Percentiles rank a stretch among this genome's conserved stretches.
phyloP scores from a whole-genome alignment of 2,113 vertebrate genomes.

The Oncorhynchus gorbuscha region DNA sequence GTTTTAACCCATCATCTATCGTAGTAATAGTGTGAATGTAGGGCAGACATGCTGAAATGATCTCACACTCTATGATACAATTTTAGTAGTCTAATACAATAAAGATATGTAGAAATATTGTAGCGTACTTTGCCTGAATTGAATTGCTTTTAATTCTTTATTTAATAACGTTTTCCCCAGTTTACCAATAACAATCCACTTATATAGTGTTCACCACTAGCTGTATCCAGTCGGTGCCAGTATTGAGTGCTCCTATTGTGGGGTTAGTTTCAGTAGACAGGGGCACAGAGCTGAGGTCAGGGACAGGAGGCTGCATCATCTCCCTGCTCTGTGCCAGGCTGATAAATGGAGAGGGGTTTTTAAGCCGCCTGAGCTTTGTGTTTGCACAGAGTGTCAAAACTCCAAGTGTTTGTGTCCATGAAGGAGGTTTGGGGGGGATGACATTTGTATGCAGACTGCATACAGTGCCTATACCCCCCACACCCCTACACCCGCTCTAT shows the following conservation, averaged over 20 bases:
- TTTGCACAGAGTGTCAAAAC: conserved; percentile 63
- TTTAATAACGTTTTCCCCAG: too few species aligned
- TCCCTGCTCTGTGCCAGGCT: conserved; percentile 45
- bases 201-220: too few species aligned
- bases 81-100: background rate
- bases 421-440: conserved; percentile 41
- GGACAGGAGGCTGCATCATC: conserved; percentile 46
- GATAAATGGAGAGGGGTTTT: conserved; percentile 58
- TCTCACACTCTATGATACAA: background rate
- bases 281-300: conserved; percentile 46
- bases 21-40: background rate
- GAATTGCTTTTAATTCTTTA: too few species aligned
- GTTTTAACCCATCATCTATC: background rate
- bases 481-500: conserved; percentile 74
- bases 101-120: background rate
- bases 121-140: too few species aligned
- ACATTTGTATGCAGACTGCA: conserved; percentile 84
- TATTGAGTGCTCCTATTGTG: background rate
- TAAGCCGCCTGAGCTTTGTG: conserved; percentile 66
- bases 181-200: background rate
- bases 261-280: background rate
- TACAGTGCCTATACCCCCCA: conserved; percentile 50
- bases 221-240: too few species aligned
- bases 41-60: too few species aligned
- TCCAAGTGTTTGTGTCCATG: conserved; percentile 40